Percentiles rank a stretch among this genome's conserved stretches.
Evolutionary conservation across 2,888 invertebrate genomes (phyloP).

Genomic region (Leuctra nigra): DNA sequence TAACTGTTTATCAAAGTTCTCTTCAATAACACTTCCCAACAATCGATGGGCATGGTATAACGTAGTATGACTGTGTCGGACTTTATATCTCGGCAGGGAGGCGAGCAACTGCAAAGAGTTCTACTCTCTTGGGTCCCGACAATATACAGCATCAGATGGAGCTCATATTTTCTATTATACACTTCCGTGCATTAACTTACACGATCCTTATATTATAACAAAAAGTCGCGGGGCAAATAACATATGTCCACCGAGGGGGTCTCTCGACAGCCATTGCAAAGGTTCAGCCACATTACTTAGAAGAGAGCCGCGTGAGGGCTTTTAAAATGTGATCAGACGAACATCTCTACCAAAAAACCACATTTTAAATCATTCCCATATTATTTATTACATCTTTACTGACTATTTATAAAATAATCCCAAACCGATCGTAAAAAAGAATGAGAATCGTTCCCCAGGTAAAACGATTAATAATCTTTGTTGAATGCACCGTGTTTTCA

Average conservation of each 20-base stretch:
- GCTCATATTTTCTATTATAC: constrained; percentile 13
- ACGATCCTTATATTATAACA: constrained; percentile 8
- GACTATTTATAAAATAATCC: no score
- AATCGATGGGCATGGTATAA: no score
- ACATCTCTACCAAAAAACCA: neutral
- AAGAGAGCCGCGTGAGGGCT: neutral
- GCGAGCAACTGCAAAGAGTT: no score
- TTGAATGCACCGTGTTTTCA: constrained; percentile 3
- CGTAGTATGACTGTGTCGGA: no score
- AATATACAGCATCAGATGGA: neutral
- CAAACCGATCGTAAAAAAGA: no score
- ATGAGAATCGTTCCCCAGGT: no score
- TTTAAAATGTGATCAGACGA: constrained; percentile 19
- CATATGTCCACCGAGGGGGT: constrained; percentile 20
- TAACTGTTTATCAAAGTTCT: no score
- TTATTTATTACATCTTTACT: no score
- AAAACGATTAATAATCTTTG: no score
- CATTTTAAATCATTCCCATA: no score
- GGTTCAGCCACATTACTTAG: constrained; percentile 21
- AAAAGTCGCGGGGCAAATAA: constrained; percentile 18
- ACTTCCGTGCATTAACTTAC: constrained; percentile 17
- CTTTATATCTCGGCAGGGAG: no score
- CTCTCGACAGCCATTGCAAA: constrained; percentile 8
- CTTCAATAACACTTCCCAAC: no score
- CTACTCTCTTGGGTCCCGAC: neutral